Conservation (phyloP, 1,140 invertebrate species). For the Steinernema feltiae region DNA sequence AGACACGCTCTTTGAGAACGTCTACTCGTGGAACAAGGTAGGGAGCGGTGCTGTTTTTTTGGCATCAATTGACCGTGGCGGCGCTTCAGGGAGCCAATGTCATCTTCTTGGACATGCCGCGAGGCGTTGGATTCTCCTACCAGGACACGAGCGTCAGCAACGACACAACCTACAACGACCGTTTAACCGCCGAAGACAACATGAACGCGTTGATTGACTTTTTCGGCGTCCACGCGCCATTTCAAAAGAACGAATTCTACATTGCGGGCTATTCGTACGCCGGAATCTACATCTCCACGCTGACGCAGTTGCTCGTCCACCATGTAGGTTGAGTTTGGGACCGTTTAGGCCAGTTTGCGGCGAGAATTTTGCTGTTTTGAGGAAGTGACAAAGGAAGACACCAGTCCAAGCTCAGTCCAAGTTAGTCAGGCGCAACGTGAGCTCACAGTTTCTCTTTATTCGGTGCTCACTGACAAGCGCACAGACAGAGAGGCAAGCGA, state of each 20-base stretch:
- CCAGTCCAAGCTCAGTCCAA: too few species aligned
- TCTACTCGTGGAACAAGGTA: conserved; percentile 61
- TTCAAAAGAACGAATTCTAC: conserved; percentile 57
- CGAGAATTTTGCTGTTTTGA: too few species aligned
- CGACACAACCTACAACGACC: conserved; percentile 55
- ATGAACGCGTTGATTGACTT: conserved; percentile 58
- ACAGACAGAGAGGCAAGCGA: too few species aligned
- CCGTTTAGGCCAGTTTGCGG: too few species aligned
- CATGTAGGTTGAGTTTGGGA: too few species aligned
- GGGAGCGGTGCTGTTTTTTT: too few species aligned
- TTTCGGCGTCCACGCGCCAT: conserved; percentile 62
- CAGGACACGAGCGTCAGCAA: conserved; percentile 33
- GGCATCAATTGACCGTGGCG: too few species aligned
- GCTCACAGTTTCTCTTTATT: too few species aligned
- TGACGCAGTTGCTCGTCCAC: conserved; percentile 52
- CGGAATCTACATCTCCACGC: conserved; percentile 60
- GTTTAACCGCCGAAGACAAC: conserved; percentile 58
- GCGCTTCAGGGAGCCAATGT: too few species aligned
- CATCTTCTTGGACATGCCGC: conserved; percentile 62
- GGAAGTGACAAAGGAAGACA: too few species aligned
- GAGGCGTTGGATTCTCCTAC: conserved; percentile 63
- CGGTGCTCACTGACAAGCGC: too few species aligned
- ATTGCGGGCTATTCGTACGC: conserved; percentile 60
- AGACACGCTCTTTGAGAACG: conserved; percentile 57
- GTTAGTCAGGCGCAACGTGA: too few species aligned